Evolutionary conservation across 1,140 invertebrate species (phyloP).

Genomic region (Ladona fulva): DNA sequence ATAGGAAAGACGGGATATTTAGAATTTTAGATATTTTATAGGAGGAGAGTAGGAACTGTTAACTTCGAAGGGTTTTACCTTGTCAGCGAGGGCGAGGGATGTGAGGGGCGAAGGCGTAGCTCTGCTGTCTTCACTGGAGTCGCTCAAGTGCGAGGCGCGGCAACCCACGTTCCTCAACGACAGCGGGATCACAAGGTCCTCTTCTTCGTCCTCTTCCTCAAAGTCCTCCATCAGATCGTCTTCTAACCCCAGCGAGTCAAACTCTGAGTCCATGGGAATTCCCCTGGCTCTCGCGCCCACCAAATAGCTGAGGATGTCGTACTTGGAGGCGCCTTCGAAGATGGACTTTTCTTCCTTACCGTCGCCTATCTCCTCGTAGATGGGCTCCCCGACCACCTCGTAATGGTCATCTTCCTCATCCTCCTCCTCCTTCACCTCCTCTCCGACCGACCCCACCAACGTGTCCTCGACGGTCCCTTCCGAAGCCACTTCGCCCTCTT

Average conservation of each 20-base stretch:
- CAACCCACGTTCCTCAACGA: conserved; percentile 26
- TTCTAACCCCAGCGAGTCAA: conserved; percentile 14
- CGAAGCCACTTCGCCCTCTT: conserved; percentile 12
- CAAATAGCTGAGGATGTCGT: conserved; percentile 78
- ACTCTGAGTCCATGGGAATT: conserved; percentile 30
- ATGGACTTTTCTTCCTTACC: conserved; percentile 48
- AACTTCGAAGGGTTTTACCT: neutral
- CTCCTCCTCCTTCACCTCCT: conserved; percentile 17
- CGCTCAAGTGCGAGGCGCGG: conserved; percentile 46
- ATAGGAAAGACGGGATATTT: too few species aligned
- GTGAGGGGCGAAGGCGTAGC: neutral
- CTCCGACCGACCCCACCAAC: neutral
- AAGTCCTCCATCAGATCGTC: conserved; percentile 30
- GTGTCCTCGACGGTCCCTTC: conserved; percentile 15
- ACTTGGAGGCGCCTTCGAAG: conserved; percentile 76
- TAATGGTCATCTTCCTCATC: conserved; percentile 47
- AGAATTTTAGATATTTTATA: too few species aligned
- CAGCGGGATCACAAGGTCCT: conserved; percentile 19
- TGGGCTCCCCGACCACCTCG: conserved; percentile 72
- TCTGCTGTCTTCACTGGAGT: conserved; percentile 41
- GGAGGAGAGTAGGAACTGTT: too few species aligned
- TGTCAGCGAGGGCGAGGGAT: neutral
- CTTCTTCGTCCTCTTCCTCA: conserved; percentile 41
- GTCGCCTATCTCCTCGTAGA: conserved; percentile 72
- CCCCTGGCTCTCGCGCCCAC: conserved; percentile 73